These are phyloP conservation scores for Drosophila anomalata DNA, from an alignment of 2,888 invertebrate species.

Conservation along the genomic window DNA sequence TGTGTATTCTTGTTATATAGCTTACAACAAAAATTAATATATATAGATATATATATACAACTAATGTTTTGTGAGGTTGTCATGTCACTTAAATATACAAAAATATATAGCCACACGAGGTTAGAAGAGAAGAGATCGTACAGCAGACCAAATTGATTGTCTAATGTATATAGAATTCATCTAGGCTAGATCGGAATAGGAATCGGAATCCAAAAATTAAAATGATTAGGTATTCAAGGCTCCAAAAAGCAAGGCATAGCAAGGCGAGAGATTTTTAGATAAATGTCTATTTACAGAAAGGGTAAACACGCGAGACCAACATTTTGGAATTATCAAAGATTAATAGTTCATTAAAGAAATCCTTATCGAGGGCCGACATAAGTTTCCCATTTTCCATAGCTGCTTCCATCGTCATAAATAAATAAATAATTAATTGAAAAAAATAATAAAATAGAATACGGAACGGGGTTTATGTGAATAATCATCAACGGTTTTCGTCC, in stretches of 20 bases:
- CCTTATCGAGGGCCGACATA: conserved; percentile 8
- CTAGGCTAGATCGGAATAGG: conserved; percentile 20
- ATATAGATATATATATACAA: conserved; percentile 50
- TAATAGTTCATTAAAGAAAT: conserved; percentile 11
- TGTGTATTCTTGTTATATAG: conserved; percentile 75
- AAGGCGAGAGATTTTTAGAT: conserved; percentile 43
- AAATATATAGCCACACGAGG: conserved; percentile 46
- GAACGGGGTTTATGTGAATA: conserved; percentile 23
- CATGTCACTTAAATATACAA: conserved; percentile 66
- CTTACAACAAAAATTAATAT: conserved; percentile 37
- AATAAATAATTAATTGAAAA: not conserved
- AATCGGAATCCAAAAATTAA: conserved; percentile 31
- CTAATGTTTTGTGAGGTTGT: conserved; percentile 78
- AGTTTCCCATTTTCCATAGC: conserved; percentile 27
- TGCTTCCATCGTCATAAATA: conserved; percentile 24
- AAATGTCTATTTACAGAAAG: conserved; percentile 47
- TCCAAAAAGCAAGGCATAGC: conserved; percentile 20
- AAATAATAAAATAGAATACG: not conserved
- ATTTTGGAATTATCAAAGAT: conserved; percentile 42
- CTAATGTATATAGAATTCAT: conserved; percentile 54
- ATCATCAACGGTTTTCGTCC: conserved; percentile 73
- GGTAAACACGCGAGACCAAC: conserved; percentile 34
- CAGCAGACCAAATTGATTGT: conserved; percentile 62
- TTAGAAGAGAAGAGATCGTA: conserved; percentile 26
- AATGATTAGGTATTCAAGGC: conserved; percentile 52